A percentile compares a stretch with the other conserved stretches of the same genome.
phyloP scores from a whole-genome alignment of 2,888 invertebrate genomes.

The Caenorhabditis sp. region DNA sequence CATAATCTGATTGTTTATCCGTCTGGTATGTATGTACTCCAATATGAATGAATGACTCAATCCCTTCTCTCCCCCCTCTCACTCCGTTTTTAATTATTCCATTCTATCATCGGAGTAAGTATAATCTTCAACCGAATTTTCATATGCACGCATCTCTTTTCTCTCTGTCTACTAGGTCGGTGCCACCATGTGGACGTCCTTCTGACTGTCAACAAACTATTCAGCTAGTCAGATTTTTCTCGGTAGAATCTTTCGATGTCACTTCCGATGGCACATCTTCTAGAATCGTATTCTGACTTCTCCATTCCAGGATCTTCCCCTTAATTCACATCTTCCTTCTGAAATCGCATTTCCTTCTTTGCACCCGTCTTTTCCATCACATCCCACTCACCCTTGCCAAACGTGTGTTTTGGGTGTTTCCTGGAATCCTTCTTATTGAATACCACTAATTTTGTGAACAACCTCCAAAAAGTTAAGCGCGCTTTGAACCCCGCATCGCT shows the following conservation, averaged over 20 bases:
- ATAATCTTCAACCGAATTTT: slow-evolving; percentile 13
- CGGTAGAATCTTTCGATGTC: too few relatives aligned
- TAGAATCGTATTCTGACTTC: too few relatives aligned
- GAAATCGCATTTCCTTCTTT: too few relatives aligned
- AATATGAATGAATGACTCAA: slow-evolving; percentile 25
- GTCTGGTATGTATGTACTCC: background rate
- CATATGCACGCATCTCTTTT: slow-evolving; percentile 9
- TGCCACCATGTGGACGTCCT: background rate
- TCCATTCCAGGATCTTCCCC: too few relatives aligned
- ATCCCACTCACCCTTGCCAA: background rate
- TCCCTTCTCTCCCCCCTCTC: background rate
- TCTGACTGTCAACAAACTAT: slow-evolving; percentile 36
- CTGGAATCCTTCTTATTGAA: slow-evolving; percentile 1
- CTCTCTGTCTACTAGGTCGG: background rate
- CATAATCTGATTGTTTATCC: slow-evolving; percentile 37
- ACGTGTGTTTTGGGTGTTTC: too few relatives aligned
- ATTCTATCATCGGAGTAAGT: slow-evolving; percentile 6
- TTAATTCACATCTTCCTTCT: too few relatives aligned
- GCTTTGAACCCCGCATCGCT: slow-evolving; percentile 1
- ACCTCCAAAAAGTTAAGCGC: background rate
- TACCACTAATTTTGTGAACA: background rate
- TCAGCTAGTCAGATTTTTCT: too few relatives aligned
- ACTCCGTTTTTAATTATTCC: background rate
- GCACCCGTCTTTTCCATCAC: background rate
- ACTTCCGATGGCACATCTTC: too few relatives aligned